These are phyloP conservation scores for Lordiphosa fenestrarum DNA, from an alignment of 2,888 invertebrate genomes.

Conservation along the genomic window DNA sequence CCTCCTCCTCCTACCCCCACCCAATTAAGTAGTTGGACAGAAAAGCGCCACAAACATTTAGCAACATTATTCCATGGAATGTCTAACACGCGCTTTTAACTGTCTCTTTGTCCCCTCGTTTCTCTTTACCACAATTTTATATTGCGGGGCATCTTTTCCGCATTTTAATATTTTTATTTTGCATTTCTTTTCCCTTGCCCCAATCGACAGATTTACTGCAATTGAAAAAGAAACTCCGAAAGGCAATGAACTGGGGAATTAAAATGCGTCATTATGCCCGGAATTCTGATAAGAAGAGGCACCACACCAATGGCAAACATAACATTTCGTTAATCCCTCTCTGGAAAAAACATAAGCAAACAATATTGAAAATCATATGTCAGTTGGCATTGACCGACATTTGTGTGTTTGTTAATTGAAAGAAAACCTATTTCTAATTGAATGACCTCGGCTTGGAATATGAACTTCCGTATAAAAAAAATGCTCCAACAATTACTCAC, in stretches of 20 bases:
- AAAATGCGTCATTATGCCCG: background rate
- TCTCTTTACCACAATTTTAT: slow-evolving; percentile 5
- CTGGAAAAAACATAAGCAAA: slow-evolving; percentile 4
- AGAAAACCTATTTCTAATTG: slow-evolving; percentile 18
- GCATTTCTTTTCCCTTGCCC: slow-evolving; percentile 7
- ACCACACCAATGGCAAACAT: slow-evolving; percentile 11
- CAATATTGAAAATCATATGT: slow-evolving; percentile 40
- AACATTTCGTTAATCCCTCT: slow-evolving; percentile 8
- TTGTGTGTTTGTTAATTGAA: slow-evolving; percentile 36
- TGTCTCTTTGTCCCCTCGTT: background rate
- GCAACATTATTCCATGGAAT: slow-evolving; percentile 26
- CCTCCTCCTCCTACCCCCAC: too few species aligned
- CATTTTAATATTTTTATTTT: slow-evolving; percentile 13
- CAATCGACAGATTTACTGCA: slow-evolving; percentile 66
- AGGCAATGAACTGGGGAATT: slow-evolving; percentile 9
- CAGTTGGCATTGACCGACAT: slow-evolving; percentile 62
- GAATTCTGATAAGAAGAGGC: background rate
- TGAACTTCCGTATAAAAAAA: slow-evolving; percentile 33
- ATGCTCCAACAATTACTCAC: slow-evolving; percentile 34
- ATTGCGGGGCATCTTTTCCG: slow-evolving; percentile 1
- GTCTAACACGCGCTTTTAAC: slow-evolving; percentile 57
- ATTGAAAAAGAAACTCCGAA: slow-evolving; percentile 28
- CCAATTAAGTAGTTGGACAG: slow-evolving; percentile 30
- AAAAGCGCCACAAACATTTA: slow-evolving; percentile 3
- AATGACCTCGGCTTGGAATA: slow-evolving; percentile 4